Conservation (phyloP, 2,888 invertebrate species). For the Dione juno region DNA sequence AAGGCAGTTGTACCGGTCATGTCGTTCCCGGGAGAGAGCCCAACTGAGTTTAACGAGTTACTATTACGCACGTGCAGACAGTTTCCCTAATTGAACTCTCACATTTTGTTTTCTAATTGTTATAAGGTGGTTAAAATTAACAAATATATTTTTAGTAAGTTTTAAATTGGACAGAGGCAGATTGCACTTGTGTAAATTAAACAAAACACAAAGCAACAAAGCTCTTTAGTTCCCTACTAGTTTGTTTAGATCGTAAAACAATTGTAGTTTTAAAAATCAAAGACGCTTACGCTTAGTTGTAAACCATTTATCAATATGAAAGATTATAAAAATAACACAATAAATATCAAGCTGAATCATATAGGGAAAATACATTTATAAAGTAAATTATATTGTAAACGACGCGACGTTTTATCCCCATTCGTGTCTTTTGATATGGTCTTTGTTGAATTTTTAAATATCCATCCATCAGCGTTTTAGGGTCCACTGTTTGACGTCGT, state of each 20-base stretch:
- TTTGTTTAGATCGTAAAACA: background rate
- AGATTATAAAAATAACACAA: constrained; percentile 2
- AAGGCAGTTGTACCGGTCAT: constrained; percentile 27
- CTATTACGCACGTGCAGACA: constrained; percentile 30
- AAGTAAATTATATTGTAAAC: constrained; percentile 6
- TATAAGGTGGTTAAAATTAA: constrained; percentile 5
- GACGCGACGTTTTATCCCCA: constrained; percentile 7
- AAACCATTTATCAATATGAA: background rate
- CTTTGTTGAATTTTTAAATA: too few species aligned
- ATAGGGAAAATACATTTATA: background rate
- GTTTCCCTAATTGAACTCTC: constrained; percentile 31
- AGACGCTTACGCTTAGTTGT: background rate
- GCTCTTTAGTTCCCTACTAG: too few species aligned
- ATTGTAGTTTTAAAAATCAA: background rate
- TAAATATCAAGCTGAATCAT: background rate
- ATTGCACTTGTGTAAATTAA: too few species aligned
- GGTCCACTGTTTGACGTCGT: too few species aligned
- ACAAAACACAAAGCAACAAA: too few species aligned
- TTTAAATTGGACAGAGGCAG: too few species aligned
- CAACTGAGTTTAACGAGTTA: constrained; percentile 28
- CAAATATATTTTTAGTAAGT: too few species aligned
- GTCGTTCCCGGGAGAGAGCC: constrained; percentile 26
- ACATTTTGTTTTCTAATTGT: constrained; percentile 12
- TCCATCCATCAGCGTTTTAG: too few species aligned
- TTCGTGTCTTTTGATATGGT: background rate